These are phyloP conservation scores for Amphiprion clarkii DNA, from an alignment of 2,797 vertebrate species.

Conservation along the genomic window DNA sequence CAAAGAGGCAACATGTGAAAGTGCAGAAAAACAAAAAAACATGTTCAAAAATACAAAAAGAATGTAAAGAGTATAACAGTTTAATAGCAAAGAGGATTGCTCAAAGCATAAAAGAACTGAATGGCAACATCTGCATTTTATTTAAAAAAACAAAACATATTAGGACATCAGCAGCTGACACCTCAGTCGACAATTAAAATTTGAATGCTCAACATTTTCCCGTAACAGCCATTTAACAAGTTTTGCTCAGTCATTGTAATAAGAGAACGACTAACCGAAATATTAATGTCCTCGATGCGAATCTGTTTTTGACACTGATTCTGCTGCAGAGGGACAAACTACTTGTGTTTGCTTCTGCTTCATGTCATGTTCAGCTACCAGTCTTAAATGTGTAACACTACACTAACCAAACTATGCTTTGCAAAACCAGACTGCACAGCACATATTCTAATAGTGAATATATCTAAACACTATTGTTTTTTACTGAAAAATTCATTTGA, in stretches of 20 bases:
- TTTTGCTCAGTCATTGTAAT: slow-evolving; percentile 73
- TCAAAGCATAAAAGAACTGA: slow-evolving; percentile 84
- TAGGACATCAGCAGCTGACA: slow-evolving; percentile 72
- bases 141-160: slow-evolving; percentile 57
- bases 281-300: slow-evolving; percentile 65
- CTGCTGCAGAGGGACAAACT: slow-evolving; percentile 56
- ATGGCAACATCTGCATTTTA: slow-evolving; percentile 77
- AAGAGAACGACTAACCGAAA: slow-evolving; percentile 65
- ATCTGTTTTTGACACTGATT: slow-evolving; percentile 59
- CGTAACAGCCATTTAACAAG: slow-evolving; percentile 68
- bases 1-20: slow-evolving; percentile 80
- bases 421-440: slow-evolving; percentile 91
- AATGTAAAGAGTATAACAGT: slow-evolving; percentile 86
- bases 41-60: slow-evolving; percentile 88
- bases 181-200: slow-evolving; percentile 69
- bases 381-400: slow-evolving; percentile 81
- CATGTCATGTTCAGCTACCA: slow-evolving; percentile 62
- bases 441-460: slow-evolving; percentile 82
- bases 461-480: slow-evolving; percentile 85
- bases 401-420: slow-evolving; percentile 88
- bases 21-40: slow-evolving; percentile 92
- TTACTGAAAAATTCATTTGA: slow-evolving; percentile 78
- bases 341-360: slow-evolving; percentile 56
- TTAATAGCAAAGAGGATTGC: slow-evolving; percentile 87
- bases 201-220: slow-evolving; percentile 72